phyloP scores from a whole-genome alignment of 2,113 vertebrate species.

The Eira barbara region DNA sequence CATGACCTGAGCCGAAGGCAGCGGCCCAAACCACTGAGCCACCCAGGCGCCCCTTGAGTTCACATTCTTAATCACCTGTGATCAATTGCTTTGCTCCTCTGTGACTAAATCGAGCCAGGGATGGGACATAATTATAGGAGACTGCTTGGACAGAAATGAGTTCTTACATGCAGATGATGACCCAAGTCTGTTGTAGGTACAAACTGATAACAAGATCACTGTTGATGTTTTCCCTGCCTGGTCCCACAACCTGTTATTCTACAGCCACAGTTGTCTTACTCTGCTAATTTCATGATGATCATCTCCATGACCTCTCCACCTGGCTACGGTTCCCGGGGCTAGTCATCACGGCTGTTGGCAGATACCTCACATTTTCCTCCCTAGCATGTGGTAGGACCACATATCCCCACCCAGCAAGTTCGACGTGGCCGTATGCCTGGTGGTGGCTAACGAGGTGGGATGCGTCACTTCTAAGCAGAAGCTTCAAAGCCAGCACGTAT shows the following conservation, averaged over 20 bases:
- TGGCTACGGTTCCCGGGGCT: not conserved
- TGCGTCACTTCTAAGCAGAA: not conserved
- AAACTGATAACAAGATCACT: not conserved
- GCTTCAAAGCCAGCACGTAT: not conserved
- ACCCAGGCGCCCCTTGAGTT: too few species aligned
- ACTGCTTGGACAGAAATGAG: not conserved
- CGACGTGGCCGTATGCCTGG: not conserved
- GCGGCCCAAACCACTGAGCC: too few species aligned
- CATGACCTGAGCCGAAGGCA: too few species aligned
- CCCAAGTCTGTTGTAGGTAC: not conserved
- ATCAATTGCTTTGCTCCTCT: constrained; percentile 48
- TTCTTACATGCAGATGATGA: constrained; percentile 12
- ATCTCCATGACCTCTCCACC: not conserved
- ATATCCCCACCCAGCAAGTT: not conserved
- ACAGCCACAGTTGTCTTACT: not conserved
- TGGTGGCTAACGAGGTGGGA: not conserved
- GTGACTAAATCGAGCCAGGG: not conserved
- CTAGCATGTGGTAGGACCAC: not conserved
- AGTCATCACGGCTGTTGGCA: not conserved
- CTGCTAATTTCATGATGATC: not conserved
- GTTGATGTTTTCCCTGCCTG: not conserved
- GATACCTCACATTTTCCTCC: not conserved
- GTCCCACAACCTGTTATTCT: not conserved
- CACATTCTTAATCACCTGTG: constrained; percentile 44
- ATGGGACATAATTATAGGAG: constrained; percentile 22